Conservation (phyloP, 2,797 vertebrate species). For the Lacerta bilineata region DNA sequence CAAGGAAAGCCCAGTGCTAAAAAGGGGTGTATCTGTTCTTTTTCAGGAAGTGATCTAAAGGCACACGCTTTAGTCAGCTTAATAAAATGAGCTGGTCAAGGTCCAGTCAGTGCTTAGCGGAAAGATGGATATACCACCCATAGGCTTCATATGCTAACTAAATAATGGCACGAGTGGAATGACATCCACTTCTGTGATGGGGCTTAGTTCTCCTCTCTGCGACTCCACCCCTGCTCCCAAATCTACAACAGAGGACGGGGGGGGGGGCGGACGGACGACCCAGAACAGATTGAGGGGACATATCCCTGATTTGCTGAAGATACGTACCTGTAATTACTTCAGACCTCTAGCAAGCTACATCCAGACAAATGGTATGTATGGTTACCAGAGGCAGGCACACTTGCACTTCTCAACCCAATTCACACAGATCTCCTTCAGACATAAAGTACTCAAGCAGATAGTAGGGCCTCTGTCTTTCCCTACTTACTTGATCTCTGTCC, state of each 20-base stretch:
- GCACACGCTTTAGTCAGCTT: not conserved
- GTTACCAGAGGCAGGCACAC: not conserved
- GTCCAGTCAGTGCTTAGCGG: too few species aligned
- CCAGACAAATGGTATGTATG: too few species aligned
- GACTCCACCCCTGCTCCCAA: too few species aligned
- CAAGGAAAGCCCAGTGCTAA: not conserved
- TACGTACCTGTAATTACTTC: not conserved
- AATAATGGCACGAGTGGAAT: too few species aligned
- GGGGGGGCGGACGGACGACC: fast-evolving
- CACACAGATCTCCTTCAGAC: not conserved
- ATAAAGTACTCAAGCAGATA: not conserved
- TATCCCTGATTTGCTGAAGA: not conserved
- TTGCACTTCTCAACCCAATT: not conserved
- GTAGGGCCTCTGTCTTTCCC: fast-evolving
- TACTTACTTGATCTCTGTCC: constrained; percentile 90
- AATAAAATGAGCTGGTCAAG: too few species aligned
- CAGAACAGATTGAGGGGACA: too few species aligned
- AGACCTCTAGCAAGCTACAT: not conserved
- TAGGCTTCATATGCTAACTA: too few species aligned
- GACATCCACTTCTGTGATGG: too few species aligned
- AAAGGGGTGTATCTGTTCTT: not conserved
- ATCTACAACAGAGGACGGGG: too few species aligned
- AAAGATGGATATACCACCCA: too few species aligned
- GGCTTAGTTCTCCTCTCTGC: too few species aligned
- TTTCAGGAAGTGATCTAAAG: not conserved